Evolutionary conservation across 2,113 vertebrate genomes (phyloP).

Genomic region (Myotis yumanensis): DNA sequence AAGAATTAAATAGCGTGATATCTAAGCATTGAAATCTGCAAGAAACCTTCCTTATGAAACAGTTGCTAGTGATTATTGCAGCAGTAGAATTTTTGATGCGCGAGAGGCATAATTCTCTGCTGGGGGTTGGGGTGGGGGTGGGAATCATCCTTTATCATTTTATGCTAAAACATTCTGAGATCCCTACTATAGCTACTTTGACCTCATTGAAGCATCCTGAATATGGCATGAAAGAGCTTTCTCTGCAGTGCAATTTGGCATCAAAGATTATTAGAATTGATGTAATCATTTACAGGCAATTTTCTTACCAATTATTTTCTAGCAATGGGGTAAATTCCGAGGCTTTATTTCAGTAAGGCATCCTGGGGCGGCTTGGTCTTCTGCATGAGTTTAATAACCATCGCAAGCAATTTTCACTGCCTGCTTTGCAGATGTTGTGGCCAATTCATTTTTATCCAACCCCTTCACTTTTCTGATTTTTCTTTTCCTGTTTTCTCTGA

Average conservation of each 20-base stretch:
- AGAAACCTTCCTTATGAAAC: neutral
- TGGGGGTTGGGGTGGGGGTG: accelerated
- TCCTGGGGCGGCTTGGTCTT: neutral
- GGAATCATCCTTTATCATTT: neutral
- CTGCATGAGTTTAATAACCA: slow-evolving; percentile 22
- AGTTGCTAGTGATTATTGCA: neutral
- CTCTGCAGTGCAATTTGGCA: neutral
- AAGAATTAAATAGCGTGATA: neutral
- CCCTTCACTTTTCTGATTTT: neutral
- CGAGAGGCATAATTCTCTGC: neutral
- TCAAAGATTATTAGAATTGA: slow-evolving; percentile 35
- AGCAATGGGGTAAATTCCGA: neutral
- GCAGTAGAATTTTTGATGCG: neutral
- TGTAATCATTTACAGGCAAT: slow-evolving; percentile 50
- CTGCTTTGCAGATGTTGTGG: neutral
- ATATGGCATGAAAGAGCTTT: neutral
- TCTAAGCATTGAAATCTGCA: neutral
- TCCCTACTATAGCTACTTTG: neutral
- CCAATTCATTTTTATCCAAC: neutral
- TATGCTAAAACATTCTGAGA: neutral
- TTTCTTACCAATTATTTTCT: slow-evolving; percentile 57
- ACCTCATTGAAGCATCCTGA: slow-evolving; percentile 1
- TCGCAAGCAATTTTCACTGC: slow-evolving; percentile 14
- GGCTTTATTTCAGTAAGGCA: neutral
- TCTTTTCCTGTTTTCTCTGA: slow-evolving; percentile 71